Evolutionary conservation across 2,797 vertebrate species (phyloP), one percentile per base, ranked within the genome.

Genomic region (Amazona ochrocephala): DNA sequence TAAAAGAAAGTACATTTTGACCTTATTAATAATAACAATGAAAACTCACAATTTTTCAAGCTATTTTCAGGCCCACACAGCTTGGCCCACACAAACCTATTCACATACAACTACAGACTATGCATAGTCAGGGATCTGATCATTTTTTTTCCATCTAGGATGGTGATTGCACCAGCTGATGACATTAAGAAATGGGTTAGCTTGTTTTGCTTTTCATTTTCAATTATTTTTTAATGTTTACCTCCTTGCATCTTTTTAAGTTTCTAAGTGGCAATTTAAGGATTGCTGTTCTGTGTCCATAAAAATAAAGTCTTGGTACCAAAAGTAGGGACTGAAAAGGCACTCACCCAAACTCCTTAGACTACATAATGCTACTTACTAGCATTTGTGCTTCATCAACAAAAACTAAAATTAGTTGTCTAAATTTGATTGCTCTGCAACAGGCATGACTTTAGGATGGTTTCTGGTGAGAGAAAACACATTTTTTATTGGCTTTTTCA

Each of bases 1-100:
- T 89, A 91, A 94, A 79, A 75, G 74, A 86, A 95, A 87, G 64
- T 94, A 90, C 66, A 92, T 88, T 96, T 95, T 97, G 75, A 96
- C 77, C 73, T 96, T 87, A 62, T 80, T 95, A 95, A 65, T 95
- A 95, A 65, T 62, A 84, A 53, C 67, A 95, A 37, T 32, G 64
- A 95, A 94, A 95, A 21, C 50, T 85, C 45, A 66, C 90, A 54
- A 81, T 81, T 93, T 91, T 96, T 87, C 64, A 75, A 41, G 32
- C 47, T 60, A 58, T 85, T 95, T 90, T 84, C 90, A 81, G 30
- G 32, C 66, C 54, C 64, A 42, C 6, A 1, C 56, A 84, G 13
- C 20, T 84, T 87, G 80, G 66, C 68, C 79, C 80, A 82, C 72
- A 72, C 66, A 82, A 73, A 75, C 30, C 1, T 9, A 34, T 77